Evolutionary conservation across 1,140 invertebrate genomes (phyloP).

Genomic region (Ptiloglossa arizonensis): DNA sequence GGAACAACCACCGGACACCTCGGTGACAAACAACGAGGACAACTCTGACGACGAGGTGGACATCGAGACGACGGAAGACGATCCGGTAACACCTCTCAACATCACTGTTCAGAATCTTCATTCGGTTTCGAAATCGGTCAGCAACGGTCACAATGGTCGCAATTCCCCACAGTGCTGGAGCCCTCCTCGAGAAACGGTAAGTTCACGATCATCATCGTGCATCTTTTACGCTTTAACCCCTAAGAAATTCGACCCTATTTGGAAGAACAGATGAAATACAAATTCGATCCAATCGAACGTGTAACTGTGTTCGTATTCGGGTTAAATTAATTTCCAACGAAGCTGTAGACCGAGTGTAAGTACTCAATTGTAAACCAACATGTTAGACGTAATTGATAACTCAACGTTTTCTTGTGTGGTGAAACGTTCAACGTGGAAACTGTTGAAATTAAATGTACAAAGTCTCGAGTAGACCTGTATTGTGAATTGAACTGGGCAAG

Average conservation of each 20-base stretch:
- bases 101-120: constrained; percentile 66
- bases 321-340: too few relatives aligned
- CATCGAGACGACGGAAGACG: constrained; percentile 79
- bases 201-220: constrained; percentile 19
- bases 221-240: background rate
- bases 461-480: too few relatives aligned
- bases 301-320: too few relatives aligned
- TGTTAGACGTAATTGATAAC: too few relatives aligned
- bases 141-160: constrained; percentile 73
- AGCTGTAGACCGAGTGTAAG: too few relatives aligned
- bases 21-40: constrained; percentile 65
- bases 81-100: constrained; percentile 67
- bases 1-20: constrained; percentile 56
- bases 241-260: too few relatives aligned
- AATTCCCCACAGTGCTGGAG: constrained; percentile 79
- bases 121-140: constrained; percentile 71
- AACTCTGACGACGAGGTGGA: constrained; percentile 79
- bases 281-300: too few relatives aligned
- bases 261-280: background rate
- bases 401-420: too few relatives aligned
- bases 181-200: constrained; percentile 78
- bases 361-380: too few relatives aligned
- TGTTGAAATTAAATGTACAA: too few relatives aligned
- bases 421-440: too few relatives aligned
- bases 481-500: too few relatives aligned